Evolutionary conservation across 1,140 invertebrate genomes (phyloP), one percentile per base, ranked within the genome.

Genomic region (Drosophila watanabei): DNA sequence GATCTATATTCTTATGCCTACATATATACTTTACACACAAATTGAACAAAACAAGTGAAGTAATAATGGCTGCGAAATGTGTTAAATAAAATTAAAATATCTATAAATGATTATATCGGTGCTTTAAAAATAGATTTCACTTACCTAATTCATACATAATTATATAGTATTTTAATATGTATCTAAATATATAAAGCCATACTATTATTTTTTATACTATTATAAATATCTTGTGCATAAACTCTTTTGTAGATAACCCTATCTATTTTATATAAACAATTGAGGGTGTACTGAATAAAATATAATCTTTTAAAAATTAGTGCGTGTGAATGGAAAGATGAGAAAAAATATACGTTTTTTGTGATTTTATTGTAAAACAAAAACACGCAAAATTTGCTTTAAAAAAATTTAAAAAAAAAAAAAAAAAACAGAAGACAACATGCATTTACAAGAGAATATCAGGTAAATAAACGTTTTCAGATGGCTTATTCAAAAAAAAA

Each of bases 401-500:
- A n/a, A 13, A 28, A 30, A 20, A 64, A 16, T 20, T 24, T 30
- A 41, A 24, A 32, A 14, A 41, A 24, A 28, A 65, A 30, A 41
- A 24, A 32, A 14, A 41, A 24, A 28, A 65, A n/a, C 7, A 16
- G 20, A 28, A 33, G 57, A 18, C 13, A 24, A 24, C 41, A 86
- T 86, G 82, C 82, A 86, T 86, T 86, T 86, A 86, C 82, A 82
- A 39, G 82, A 86, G 13, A 60, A 52, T 35, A 46, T 75, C 20
- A 87, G 61, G 83, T 87, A 70, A 70, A 76, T 71, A 37, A 37
- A 18, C 6, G 35, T 18, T 18, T 57, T 18, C 8, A 2, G 18
- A 56, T 28, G 14, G 24, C 18, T 60, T 20, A 28, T 62, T 45
- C 5, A 37, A 33, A 28, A 35, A 28, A 39, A 37, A 0, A 51